A percentile compares a stretch with the other conserved stretches of the same genome.
Conservation (phyloP, 2,797 vertebrate genomes). For the Hyperoplus immaculatus region DNA sequence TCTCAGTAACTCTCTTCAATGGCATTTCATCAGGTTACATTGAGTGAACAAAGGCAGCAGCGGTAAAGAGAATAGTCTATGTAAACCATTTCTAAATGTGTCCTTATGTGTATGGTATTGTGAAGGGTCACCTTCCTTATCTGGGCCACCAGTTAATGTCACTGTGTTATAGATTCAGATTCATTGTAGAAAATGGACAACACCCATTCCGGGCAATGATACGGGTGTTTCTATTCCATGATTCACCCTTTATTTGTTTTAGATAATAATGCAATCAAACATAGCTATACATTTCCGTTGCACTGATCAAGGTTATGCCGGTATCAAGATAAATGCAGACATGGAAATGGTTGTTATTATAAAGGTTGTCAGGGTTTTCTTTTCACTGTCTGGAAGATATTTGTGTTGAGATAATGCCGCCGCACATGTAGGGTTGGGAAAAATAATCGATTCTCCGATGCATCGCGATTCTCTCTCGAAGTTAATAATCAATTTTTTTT, state of each 20-base stretch:
- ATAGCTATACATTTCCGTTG: constrained; percentile 24
- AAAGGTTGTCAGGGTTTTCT: constrained; percentile 23
- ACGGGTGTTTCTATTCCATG: constrained; percentile 7
- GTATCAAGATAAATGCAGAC: constrained; percentile 24
- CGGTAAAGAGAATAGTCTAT: constrained; percentile 35
- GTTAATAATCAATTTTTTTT: too few species aligned
- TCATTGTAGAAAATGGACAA: constrained; percentile 20
- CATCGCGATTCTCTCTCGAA: too few species aligned
- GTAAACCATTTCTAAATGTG: constrained; percentile 50
- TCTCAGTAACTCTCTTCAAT: constrained; percentile 61
- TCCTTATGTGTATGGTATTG: constrained; percentile 20
- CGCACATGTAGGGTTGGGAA: background rate
- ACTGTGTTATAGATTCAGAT: constrained; percentile 21
- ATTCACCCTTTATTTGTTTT: constrained; percentile 59
- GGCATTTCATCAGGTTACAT: constrained; percentile 69
- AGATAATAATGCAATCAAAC: constrained; percentile 43
- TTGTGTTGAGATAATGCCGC: constrained; percentile 21
- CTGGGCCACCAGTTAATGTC: constrained; percentile 35
- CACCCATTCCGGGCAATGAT: constrained; percentile 41
- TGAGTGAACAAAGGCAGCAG: constrained; percentile 59
- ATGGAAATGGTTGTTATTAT: constrained; percentile 9
- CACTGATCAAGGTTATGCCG: constrained; percentile 37
- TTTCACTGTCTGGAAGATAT: constrained; percentile 20
- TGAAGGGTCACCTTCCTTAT: constrained; percentile 31
- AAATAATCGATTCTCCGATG: too few species aligned